Evolutionary conservation across 2,113 vertebrate species (phyloP).

Genomic region (Campylomormyrus tamandua): DNA sequence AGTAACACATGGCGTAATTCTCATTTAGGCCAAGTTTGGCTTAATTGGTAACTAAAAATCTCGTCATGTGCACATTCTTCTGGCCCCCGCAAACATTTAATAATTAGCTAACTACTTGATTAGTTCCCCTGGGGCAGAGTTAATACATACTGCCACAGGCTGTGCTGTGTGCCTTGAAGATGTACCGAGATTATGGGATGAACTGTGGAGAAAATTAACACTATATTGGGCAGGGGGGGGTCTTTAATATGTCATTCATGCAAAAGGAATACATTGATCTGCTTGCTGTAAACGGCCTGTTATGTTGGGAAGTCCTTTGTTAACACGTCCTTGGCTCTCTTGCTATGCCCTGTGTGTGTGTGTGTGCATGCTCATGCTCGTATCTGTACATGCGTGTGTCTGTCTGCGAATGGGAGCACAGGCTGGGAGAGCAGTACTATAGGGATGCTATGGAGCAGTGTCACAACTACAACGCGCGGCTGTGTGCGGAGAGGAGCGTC

Average conservation of each 20-base stretch:
- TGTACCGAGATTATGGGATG: neutral
- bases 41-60: neutral
- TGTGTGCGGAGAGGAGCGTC: conserved; percentile 90
- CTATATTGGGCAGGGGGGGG: neutral
- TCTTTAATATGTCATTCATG: neutral
- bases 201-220: neutral
- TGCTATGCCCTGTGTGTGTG: neutral
- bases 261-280: neutral
- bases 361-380: neutral
- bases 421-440: conserved; percentile 93
- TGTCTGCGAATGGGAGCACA: conserved; percentile 41
- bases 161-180: neutral
- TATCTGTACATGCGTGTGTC: conserved; percentile 14
- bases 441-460: conserved; percentile 96
- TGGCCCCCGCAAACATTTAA: neutral
- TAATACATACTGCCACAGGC: neutral
- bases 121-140: neutral
- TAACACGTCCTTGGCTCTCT: conserved; percentile 3
- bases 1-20: neutral
- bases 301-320: neutral
- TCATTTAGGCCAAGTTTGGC: neutral
- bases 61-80: neutral
- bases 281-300: neutral
- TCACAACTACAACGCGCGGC: conserved; percentile 89
- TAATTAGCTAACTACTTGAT: neutral